Percentiles rank a stretch among this genome's conserved stretches.
Conservation (phyloP, 2,113 vertebrate genomes). For the Tachuris rubrigastra region DNA sequence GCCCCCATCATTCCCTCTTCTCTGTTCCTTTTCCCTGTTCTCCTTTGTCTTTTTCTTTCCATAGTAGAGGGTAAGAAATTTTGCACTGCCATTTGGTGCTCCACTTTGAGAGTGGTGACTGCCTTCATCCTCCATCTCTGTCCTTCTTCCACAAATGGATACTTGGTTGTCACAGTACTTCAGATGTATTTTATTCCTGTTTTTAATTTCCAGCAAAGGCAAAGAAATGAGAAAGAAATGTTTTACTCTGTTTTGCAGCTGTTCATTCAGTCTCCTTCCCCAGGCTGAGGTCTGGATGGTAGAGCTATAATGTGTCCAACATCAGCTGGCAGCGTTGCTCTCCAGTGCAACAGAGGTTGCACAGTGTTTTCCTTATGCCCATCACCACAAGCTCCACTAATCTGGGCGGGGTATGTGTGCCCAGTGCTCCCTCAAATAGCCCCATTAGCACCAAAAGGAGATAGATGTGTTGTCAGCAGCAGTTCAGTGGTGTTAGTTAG, state of each 20-base stretch:
- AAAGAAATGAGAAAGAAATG: not conserved
- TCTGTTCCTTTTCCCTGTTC: not conserved
- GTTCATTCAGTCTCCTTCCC: not conserved
- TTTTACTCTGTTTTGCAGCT: not conserved
- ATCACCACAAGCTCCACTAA: not conserved
- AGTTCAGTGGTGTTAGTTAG: not conserved
- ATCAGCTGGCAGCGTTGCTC: not conserved
- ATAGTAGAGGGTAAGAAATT: not conserved
- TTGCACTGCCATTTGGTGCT: not conserved
- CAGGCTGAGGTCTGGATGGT: not conserved
- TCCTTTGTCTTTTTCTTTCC: not conserved
- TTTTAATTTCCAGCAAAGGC: not conserved
- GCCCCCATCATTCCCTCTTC: not conserved
- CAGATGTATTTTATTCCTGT: not conserved
- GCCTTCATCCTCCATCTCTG: not conserved
- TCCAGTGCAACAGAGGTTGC: accelerated
- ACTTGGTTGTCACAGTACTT: not conserved
- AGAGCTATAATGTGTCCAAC: not conserved
- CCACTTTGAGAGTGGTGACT: accelerated
- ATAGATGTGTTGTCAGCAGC: not conserved
- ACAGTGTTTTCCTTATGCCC: not conserved
- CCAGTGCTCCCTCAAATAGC: not conserved
- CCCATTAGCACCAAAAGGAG: not conserved
- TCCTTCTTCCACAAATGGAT: not conserved
- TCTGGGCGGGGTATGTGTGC: not conserved